Conservation (phyloP, 2,797 vertebrate genomes). For the Melanogrammus aeglefinus region DNA sequence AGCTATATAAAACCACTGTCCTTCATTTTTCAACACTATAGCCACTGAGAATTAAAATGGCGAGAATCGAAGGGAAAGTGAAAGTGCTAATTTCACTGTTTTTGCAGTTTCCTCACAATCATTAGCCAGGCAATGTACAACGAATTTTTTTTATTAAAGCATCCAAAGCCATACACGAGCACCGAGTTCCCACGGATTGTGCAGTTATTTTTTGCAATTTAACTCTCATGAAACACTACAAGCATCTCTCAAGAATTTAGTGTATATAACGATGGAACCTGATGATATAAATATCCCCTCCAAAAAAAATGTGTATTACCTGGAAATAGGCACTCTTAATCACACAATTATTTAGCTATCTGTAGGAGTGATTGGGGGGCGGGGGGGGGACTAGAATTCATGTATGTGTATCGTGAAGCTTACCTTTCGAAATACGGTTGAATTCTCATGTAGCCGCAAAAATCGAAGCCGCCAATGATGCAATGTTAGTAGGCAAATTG, state of each 20-base stretch:
- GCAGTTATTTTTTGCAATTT: background rate
- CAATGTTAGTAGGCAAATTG: too few species aligned
- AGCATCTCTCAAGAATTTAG: background rate
- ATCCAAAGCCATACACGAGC: background rate
- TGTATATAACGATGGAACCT: background rate
- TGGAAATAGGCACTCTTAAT: too few species aligned
- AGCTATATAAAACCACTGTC: slow-evolving; percentile 4
- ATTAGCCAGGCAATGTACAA: background rate
- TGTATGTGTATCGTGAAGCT: too few species aligned
- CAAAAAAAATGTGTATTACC: too few species aligned
- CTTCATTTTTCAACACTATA: background rate
- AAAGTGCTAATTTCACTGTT: background rate
- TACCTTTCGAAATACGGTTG: too few species aligned
- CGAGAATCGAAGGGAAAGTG: background rate
- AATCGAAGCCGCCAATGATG: too few species aligned
- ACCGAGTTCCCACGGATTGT: background rate
- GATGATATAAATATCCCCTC: too few species aligned
- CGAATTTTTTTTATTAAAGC: background rate
- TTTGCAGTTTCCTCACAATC: background rate
- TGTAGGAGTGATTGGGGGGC: too few species aligned
- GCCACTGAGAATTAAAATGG: slow-evolving; percentile 4
- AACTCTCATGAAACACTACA: background rate
- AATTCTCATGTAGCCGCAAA: too few species aligned
- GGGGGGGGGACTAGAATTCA: too few species aligned
- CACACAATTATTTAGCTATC: too few species aligned